phyloP scores from a whole-genome alignment of 2,113 vertebrate species.

The Ranitomeya imitator region DNA sequence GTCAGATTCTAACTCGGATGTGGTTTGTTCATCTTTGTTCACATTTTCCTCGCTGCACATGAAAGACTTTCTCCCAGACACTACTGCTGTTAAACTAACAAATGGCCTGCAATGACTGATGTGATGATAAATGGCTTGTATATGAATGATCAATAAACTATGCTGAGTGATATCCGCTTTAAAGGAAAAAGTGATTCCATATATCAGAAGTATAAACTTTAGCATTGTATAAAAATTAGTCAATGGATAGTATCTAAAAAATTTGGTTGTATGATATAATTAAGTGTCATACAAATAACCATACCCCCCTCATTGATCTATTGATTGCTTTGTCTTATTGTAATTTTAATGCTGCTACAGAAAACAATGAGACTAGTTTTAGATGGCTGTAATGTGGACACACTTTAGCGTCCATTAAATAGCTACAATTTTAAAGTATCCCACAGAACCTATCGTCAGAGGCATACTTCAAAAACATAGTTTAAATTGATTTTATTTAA shows the following conservation, averaged over 20 bases:
- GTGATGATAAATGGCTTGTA: constrained; percentile 16
- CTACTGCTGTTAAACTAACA: constrained; percentile 43
- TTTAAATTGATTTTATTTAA: no score
- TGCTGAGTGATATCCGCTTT: background rate
- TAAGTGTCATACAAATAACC: background rate
- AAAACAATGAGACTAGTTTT: no score
- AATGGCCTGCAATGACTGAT: constrained; percentile 19
- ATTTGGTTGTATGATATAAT: no score
- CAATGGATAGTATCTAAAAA: background rate
- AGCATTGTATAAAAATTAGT: background rate
- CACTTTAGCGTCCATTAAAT: no score
- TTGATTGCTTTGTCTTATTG: background rate
- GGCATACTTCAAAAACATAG: no score
- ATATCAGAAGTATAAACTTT: background rate
- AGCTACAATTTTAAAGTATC: no score
- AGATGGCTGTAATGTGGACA: no score
- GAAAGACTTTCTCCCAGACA: constrained; percentile 30
- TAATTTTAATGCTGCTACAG: no score
- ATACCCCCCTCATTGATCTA: background rate
- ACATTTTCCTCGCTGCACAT: constrained; percentile 40
- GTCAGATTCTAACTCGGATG: constrained; percentile 39
- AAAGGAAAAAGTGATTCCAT: background rate
- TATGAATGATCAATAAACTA: constrained; percentile 12
- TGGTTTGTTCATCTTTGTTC: constrained; percentile 52
- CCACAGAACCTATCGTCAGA: no score